phyloP scores from a whole-genome alignment of 2,888 invertebrate genomes.

The Drosophila fungiperda region DNA sequence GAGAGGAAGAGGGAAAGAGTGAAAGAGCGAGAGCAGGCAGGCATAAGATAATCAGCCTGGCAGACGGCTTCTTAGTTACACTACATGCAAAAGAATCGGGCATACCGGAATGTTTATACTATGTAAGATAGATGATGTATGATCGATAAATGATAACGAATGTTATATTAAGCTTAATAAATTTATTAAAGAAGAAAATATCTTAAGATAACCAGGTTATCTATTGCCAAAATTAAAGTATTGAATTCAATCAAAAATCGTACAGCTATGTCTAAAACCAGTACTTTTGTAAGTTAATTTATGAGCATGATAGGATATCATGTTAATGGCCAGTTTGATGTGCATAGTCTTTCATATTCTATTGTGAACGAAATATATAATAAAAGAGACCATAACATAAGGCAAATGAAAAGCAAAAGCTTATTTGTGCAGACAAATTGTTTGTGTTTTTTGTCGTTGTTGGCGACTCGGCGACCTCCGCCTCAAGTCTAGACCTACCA shows the following conservation, averaged over 20 bases:
- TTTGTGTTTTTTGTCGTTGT: conserved; percentile 51
- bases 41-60: conserved; percentile 57
- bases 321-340: not conserved
- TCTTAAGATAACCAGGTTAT: not conserved
- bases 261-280: not conserved
- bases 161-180: not conserved
- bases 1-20: conserved; percentile 10
- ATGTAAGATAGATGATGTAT: too few species aligned
- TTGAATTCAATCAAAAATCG: not conserved
- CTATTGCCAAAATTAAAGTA: not conserved
- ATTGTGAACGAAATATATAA: conserved; percentile 2
- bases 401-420: conserved; percentile 24
- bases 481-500: conserved; percentile 31
- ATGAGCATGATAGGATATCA: not conserved
- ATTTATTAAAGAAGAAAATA: not conserved
- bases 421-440: conserved; percentile 45
- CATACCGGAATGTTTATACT: conserved; percentile 6
- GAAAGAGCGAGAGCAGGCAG: conserved; percentile 13
- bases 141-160: not conserved
- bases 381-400: not conserved
- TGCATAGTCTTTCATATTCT: conserved; percentile 1
- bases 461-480: conserved; percentile 27
- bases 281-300: not conserved
- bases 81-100: conserved; percentile 41
- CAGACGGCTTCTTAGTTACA: conserved; percentile 58